These are phyloP conservation scores for Rousettus leschenaultii DNA, from an alignment of 2,113 vertebrate genomes.

Conservation along the genomic window DNA sequence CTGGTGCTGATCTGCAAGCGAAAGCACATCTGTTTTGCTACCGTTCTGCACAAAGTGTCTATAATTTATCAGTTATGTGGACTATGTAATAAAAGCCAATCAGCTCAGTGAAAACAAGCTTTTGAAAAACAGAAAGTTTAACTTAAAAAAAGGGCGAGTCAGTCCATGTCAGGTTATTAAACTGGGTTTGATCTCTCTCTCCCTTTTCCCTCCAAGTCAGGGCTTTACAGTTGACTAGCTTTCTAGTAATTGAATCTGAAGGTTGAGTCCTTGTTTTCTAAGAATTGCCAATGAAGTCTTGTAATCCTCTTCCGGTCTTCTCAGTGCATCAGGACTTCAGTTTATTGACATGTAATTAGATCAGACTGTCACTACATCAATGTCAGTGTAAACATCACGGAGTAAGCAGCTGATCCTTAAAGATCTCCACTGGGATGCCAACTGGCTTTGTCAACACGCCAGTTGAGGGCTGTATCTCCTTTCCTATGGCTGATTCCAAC, in stretches of 20 bases:
- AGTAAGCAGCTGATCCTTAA: conserved; percentile 85
- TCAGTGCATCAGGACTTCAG: conserved; percentile 79
- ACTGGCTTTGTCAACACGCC: conserved; percentile 80
- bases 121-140: background rate
- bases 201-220: background rate
- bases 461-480: conserved; percentile 72
- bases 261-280: conserved; percentile 67
- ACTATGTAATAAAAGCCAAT: background rate
- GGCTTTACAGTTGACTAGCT: conserved; percentile 59
- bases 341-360: conserved; percentile 93
- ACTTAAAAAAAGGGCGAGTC: no score
- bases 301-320: conserved; percentile 86
- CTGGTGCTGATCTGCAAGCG: background rate
- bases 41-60: background rate
- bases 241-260: conserved; percentile 63
- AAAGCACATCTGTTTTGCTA: background rate
- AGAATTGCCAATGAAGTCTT: conserved; percentile 73
- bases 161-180: no score
- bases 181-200: background rate
- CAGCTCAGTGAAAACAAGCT: background rate
- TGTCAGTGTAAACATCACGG: conserved; percentile 87
- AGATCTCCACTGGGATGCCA: conserved; percentile 87
- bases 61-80: background rate
- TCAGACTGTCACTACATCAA: conserved; percentile 87
- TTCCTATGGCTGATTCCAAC: conserved; percentile 42